Evolutionary conservation across 2,888 invertebrate species (phyloP).

Genomic region (Hemicrepidius hirtus): DNA sequence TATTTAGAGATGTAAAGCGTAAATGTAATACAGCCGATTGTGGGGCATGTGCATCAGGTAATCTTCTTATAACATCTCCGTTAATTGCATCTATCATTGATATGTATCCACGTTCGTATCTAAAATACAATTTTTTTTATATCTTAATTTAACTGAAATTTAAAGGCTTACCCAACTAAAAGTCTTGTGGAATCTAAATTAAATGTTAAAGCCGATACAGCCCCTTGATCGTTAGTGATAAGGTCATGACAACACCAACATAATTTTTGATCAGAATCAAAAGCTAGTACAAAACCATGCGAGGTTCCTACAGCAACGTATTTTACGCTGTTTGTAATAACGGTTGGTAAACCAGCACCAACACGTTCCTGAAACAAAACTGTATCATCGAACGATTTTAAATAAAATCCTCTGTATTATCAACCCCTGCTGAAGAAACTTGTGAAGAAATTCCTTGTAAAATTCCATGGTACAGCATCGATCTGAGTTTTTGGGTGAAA

Average conservation of each 20-base stretch:
- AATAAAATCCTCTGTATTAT: background rate
- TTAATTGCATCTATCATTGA: slow-evolving; percentile 91
- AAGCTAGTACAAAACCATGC: slow-evolving; percentile 92
- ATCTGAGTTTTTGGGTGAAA: slow-evolving; percentile 73
- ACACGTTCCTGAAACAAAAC: slow-evolving; percentile 83
- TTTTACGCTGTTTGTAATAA: slow-evolving; percentile 84
- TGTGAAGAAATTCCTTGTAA: slow-evolving; percentile 94
- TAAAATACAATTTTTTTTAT: too few species aligned
- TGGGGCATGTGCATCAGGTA: slow-evolving; percentile 88
- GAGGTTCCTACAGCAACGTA: slow-evolving; percentile 95
- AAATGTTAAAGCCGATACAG: slow-evolving; percentile 88
- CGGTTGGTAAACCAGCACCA: slow-evolving; percentile 91
- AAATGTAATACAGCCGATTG: slow-evolving; percentile 88
- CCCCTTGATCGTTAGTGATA: slow-evolving; percentile 81
- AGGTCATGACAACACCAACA: slow-evolving; percentile 90
- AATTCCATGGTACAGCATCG: slow-evolving; percentile 85
- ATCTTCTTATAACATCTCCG: slow-evolving; percentile 84
- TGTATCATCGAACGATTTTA: slow-evolving; percentile 50
- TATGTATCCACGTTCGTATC: slow-evolving; percentile 86
- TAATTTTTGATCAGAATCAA: slow-evolving; percentile 89
- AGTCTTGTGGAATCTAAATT: slow-evolving; percentile 91
- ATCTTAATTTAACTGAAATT: too few species aligned
- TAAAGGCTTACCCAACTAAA: slow-evolving; percentile 78
- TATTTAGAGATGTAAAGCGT: slow-evolving; percentile 70
- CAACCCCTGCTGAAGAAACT: slow-evolving; percentile 87